Evolutionary conservation across 2,797 vertebrate genomes (phyloP), one percentile per base, ranked within the genome.

Genomic region (Xerus rutilus): DNA sequence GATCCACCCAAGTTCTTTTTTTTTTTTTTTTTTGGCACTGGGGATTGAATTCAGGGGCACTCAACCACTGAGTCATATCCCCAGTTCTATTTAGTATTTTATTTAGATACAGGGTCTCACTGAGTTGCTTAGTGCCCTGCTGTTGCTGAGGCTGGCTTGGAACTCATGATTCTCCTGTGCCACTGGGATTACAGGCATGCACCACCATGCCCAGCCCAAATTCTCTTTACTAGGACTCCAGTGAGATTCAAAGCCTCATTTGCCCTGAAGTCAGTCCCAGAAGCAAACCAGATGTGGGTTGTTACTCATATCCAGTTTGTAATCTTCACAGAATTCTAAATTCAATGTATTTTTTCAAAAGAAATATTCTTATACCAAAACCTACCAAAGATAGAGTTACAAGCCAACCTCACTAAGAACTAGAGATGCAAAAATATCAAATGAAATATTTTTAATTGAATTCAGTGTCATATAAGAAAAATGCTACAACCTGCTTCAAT

Each of bases 331-430:
- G 35, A 74, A 95, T 59, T 86, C 39, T 54, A 81, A 79, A 35
- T 43, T 79, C 11, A 81, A 47, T 49, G n/a, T n/a, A 32, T 57
- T 81, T 86, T 92, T 84, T 84, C 17, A 86, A 95, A 86, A 89
- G 49, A 59, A 81, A 79, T 74, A 76, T 93, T 17, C 17, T 62
- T n/a, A 62, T 54, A 82, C 21, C 12, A 30, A 90, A 90, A 90
- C 5, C 28, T 91, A 9, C 52, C 78, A 92, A 92, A 72, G 64
- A 78, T 72, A 92, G 28, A 86, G 30, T 2, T 86, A 45, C 64
- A 87, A 92, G 85, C 67, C 20, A 89, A 74, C 74, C 25, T 72
- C 23, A 65, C 35, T 49, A 90, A 67, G 67, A 93, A 73, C 30
- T 79, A 67, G 23, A 89, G 35, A 86, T 67, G 35, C 10, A 85